These are phyloP conservation scores for Heliconius ethilla DNA, from an alignment of 2,888 invertebrate genomes.

Conservation along the genomic window DNA sequence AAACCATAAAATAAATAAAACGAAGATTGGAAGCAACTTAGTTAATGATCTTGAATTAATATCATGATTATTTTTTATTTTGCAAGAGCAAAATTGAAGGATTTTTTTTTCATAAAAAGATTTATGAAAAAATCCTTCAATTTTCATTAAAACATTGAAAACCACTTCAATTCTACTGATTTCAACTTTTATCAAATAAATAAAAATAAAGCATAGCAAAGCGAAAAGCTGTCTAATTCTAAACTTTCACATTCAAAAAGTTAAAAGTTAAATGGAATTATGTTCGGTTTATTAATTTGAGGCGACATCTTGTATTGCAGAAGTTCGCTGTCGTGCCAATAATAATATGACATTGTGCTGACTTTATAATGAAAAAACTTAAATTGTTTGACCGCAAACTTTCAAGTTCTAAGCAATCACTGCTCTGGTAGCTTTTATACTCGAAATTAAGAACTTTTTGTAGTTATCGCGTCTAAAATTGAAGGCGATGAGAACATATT, in stretches of 20 bases:
- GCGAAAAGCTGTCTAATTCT: constrained; percentile 10
- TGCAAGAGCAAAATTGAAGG: too few relatives aligned
- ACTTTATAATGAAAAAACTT: constrained; percentile 43
- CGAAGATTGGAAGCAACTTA: too few relatives aligned
- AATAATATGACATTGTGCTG: constrained; percentile 37
- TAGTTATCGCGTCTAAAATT: neutral
- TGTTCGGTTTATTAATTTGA: constrained; percentile 34
- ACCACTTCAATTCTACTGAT: neutral
- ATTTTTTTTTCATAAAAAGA: too few relatives aligned
- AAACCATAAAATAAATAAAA: neutral
- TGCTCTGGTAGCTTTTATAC: constrained; percentile 36
- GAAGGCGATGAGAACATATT: neutral
- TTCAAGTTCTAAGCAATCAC: constrained; percentile 30
- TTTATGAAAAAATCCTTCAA: neutral
- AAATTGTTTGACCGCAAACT: constrained; percentile 41
- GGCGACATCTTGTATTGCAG: constrained; percentile 34
- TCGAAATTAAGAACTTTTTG: constrained; percentile 8
- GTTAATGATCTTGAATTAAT: too few relatives aligned
- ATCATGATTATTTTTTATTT: too few relatives aligned
- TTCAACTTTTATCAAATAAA: constrained; percentile 6
- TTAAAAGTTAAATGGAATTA: constrained; percentile 26
- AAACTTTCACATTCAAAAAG: constrained; percentile 8
- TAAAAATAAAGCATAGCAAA: constrained; percentile 1
- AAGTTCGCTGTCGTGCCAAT: constrained; percentile 40
- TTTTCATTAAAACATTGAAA: neutral